phyloP scores from a whole-genome alignment of 2,797 vertebrate genomes.

The Etheostoma perlongum region DNA sequence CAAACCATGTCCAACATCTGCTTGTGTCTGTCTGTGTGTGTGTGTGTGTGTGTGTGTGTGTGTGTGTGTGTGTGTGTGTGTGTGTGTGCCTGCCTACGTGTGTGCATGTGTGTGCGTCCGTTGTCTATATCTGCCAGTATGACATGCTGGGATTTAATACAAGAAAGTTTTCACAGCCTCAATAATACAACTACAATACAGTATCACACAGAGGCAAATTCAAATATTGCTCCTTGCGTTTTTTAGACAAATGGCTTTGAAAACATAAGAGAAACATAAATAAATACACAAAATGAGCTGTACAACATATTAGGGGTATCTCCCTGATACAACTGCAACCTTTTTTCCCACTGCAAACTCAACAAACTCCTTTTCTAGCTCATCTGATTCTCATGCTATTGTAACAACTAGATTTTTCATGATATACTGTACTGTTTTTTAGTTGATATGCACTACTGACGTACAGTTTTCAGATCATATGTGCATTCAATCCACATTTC shows the following conservation, averaged over 20 bases:
- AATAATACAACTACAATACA: background rate
- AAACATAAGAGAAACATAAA: background rate
- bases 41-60: conserved; percentile 7
- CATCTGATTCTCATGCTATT: background rate
- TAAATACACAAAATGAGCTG: background rate
- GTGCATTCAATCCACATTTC: background rate
- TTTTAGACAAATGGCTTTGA: background rate
- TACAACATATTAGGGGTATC: background rate
- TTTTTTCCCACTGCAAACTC: background rate
- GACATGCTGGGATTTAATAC: too few relatives aligned
- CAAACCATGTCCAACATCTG: conserved; percentile 44
- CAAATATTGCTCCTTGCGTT: background rate
- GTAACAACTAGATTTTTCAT: background rate
- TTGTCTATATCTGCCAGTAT: too few relatives aligned
- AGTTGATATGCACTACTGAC: background rate
- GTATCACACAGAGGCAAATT: background rate
- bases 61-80: conserved; percentile 6
- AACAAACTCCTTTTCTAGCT: background rate
- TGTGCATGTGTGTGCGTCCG: too few relatives aligned
- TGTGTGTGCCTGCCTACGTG: background rate
- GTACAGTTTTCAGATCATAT: background rate
- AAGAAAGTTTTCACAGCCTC: too few relatives aligned
- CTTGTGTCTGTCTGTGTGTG: conserved; percentile 1
- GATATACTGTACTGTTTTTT: background rate
- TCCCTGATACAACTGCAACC: background rate